A percentile compares a stretch with the other conserved stretches of the same genome.
Conservation (phyloP, 1,140 invertebrate species). For the Phenacoccus solenopsis region DNA sequence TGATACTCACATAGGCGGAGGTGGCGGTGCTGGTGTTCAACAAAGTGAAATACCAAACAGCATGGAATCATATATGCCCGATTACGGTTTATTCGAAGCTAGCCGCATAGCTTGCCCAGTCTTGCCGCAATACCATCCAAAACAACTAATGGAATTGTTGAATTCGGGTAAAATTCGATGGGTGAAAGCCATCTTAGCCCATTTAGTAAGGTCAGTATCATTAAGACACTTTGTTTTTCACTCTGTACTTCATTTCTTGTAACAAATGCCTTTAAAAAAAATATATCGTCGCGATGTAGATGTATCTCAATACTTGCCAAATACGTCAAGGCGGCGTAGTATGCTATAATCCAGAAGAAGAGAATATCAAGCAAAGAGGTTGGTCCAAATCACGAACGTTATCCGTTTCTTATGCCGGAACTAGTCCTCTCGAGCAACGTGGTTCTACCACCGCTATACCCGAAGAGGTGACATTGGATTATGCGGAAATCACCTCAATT, state of each 20-base stretch:
- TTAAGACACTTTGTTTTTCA: background rate
- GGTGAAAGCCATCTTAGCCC: constrained; percentile 94
- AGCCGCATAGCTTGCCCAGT: constrained; percentile 92
- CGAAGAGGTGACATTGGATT: constrained; percentile 81
- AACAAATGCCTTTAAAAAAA: too few relatives aligned
- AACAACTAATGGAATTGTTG: constrained; percentile 94
- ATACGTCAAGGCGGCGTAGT: constrained; percentile 34
- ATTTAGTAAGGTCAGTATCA: constrained; percentile 57
- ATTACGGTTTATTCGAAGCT: constrained; percentile 92
- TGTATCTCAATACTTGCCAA: constrained; percentile 57
- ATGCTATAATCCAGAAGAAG: constrained; percentile 43
- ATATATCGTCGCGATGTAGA: constrained; percentile 27
- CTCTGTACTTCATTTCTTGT: too few relatives aligned
- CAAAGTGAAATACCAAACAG: constrained; percentile 25
- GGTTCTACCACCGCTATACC: constrained; percentile 47
- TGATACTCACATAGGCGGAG: background rate
- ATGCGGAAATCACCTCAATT: constrained; percentile 91
- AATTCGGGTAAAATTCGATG: constrained; percentile 96
- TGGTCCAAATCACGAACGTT: constrained; percentile 78
- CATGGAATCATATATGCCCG: constrained; percentile 57
- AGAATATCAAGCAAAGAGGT: constrained; percentile 47
- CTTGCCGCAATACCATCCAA: constrained; percentile 98
- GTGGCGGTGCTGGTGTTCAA: constrained; percentile 20
- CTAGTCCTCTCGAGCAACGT: constrained; percentile 36
- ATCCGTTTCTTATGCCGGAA: constrained; percentile 65